Evolutionary conservation across 2,797 vertebrate genomes (phyloP), one percentile per base, ranked within the genome.

Genomic region (Caiman crocodilus): DNA sequence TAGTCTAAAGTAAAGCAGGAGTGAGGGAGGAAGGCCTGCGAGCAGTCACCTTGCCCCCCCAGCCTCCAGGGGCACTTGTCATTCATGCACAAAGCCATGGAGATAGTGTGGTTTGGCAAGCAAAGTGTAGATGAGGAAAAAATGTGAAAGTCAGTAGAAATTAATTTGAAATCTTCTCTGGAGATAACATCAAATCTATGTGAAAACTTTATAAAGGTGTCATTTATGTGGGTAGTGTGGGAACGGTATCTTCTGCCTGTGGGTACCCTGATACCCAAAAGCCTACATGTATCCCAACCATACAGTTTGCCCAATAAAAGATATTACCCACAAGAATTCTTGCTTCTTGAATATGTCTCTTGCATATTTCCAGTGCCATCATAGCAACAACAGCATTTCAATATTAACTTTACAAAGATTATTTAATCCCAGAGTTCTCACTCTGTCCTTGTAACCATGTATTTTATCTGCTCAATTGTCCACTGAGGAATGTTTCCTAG

Each of bases 21-120:
- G 42, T 42, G 7, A 42, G 42, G 42, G 42, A 42, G 7, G 42
- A 42, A 7, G 42, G 42, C 42, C 8, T 42, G 42, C 42, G 8
- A 7, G 42, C 42, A 50, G 42, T 50, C 42, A 3, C 42, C 42
- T 10, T 50, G 9, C 42, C 42, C 42, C 42, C 42, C 42, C 42
- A 50, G 42, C 42, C 42, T 50, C 42, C 9, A 10, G 42, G 42
- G 42, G 42, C 42, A 50, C 42, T 50, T 50, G 42, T 50, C 9
- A 50, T 50, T 50, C 42, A 50, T 50, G 42, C n/a, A 82, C 63
- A 83, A 94, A 90, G 83, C 65, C 73, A 59, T 92, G 87, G 81
- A 95, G 90, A 77, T 32, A 12, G 25, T 84, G 42, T 58, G 84
- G 32, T 76, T 79, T 65, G 57, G 77, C 50, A 64, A 69, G 55